Base-by-base conservation (phyloP, 2,797 vertebrate genomes). In the Tenualosa ilisha region DNA sequence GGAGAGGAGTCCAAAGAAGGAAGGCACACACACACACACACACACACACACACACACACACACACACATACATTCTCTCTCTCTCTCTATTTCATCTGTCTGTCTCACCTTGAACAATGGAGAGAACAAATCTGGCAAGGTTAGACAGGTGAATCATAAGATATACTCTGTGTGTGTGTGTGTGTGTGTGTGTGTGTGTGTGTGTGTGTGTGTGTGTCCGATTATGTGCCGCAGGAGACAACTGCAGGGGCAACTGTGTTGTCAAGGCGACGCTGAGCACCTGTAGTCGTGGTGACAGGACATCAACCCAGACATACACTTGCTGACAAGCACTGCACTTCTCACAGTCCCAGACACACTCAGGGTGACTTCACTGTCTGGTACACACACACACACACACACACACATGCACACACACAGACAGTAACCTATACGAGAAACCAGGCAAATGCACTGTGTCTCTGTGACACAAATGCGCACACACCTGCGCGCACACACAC, bases 271-370 rank as follows among this genome's bases (percentile, higher is more conserved):
- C 59, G 8, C 59, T 24, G 7, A n/a, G n/a, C 59, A 63, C 59
- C 59, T 63, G 59, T 63, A 63, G 59, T 63, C 59, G n/a, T 63
- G 59, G 59, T 63, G 59, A 63, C 59, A 63, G n/a, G 59, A 5
- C 9, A 63, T n/a, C 59, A 24, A 24, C 59, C 59, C 59, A 24
- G 59, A 63, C n/a, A 63, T n/a, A 24, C 13, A 15, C 26, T 37
- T 15, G 13, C 65, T 37, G 65, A 72, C 65, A 72, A 31, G 65
- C 59, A n/a, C 22, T n/a, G 59, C n/a, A 24, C 59, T 61, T 8
- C 8, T 63, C n/a, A 51, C 3, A 51, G 50, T 59, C 5, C 54
- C 17, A 59, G 54, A 59, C 56, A 59, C 20, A 63, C 59, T 63
- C n/a, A 24, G 7, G 8, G 59, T n/a, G 59, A 63, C 54, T 51